Base-by-base conservation (phyloP, 2,113 vertebrate genomes). In the Capreolus pygargus region DNA sequence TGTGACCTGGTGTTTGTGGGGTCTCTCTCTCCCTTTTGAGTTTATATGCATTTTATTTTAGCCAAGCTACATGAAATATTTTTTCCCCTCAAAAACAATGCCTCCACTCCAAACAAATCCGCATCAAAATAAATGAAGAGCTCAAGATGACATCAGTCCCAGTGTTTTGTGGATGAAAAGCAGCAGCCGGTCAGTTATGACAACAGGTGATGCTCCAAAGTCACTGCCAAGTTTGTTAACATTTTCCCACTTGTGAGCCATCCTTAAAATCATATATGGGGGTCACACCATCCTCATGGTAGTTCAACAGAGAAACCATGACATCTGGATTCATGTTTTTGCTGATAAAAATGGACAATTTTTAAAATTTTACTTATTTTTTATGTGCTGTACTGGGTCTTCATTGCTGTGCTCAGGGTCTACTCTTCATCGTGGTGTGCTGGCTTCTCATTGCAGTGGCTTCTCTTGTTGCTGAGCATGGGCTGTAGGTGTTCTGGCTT, bases 181-280 rank as follows among this genome's bases (percentile, higher is more conserved):
- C 98, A 99, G 99, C 28, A 50, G 45, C 28, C 98, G 98, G 99
- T 97, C 98, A 98, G 98, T 98, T 98, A 98, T 67, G 98, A 98
- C 89, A 98, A 98, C 86, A 60, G 96, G 98, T 97, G 98, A 98
- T n/a, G 82, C 47, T 98, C 98, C 98, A 98, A 97, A 87, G 96
- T 96, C 94, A 98, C 7, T 47, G 97, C 95, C 94, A 86, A 96
- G 83, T 98, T 95, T 90, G 98, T 99, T 99, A 99, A 97, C 99
- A 99, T 99, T 99, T 99, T 98, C 99, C 99, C 0, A 99, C 97
- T 92, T 99, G 97, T 97, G 99, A 99, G 97, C 99, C 99, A 0
- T 99, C 99, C 98, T 99, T 99, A 98, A 99, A 97, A 99, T 98
- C 99, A 99, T 99, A 98, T 92, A 99, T 36, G n/a, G 9, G n/a